Evolutionary conservation across 2,113 vertebrate species (phyloP).

Genomic region (Centropus unirufus): DNA sequence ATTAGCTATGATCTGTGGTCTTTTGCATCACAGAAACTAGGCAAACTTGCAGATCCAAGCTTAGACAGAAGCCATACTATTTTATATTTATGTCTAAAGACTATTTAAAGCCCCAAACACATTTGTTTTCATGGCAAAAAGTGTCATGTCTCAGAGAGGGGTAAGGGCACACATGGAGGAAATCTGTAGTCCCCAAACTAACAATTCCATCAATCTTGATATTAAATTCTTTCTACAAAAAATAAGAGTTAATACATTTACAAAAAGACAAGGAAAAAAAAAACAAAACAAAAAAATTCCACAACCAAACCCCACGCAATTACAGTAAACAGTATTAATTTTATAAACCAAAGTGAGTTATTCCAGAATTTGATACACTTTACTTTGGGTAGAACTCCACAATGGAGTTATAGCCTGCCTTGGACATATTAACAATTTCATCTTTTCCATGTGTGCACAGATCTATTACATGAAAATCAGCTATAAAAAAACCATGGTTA

Average conservation of each 20-base stretch:
- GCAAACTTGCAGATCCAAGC: neutral
- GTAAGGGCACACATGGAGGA: neutral
- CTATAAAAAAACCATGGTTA: neutral
- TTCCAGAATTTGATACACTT: neutral
- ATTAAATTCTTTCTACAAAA: neutral
- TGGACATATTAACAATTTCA: neutral
- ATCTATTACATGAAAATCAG: neutral
- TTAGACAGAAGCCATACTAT: neutral
- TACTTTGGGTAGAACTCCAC: neutral
- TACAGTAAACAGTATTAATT: neutral
- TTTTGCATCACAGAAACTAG: neutral
- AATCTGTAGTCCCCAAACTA: neutral
- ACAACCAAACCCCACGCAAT: rapidly evolving
- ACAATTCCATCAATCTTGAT: neutral
- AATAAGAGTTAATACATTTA: neutral
- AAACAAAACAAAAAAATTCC: neutral
- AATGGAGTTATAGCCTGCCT: neutral
- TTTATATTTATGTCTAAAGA: neutral
- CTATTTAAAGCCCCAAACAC: neutral
- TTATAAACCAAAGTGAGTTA: neutral
- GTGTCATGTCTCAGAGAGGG: neutral
- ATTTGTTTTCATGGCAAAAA: neutral
- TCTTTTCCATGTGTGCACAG: neutral
- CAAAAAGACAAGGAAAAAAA: neutral
- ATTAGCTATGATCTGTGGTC: neutral